Evolutionary conservation across 2,888 invertebrate genomes (phyloP).

Genomic region (Strigamia maritima): DNA sequence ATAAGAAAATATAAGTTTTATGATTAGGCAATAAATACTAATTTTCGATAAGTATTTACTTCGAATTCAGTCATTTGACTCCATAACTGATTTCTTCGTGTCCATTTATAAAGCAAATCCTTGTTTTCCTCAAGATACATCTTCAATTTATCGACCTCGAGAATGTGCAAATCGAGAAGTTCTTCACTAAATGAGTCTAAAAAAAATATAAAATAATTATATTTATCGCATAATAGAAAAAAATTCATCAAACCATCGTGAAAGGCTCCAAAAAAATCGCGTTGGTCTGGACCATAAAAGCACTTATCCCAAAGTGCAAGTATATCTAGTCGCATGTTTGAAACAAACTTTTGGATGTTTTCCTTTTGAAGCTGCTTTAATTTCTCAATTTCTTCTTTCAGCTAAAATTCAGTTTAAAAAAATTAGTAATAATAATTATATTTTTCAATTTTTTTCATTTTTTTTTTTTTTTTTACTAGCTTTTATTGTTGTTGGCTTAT

Average conservation of each 20-base stretch:
- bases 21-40: background rate
- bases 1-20: background rate
- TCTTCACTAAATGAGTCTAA: conserved; percentile 16
- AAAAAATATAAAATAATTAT: background rate
- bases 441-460: too few relatives aligned
- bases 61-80: background rate
- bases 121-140: conserved; percentile 24
- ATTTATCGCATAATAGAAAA: background rate
- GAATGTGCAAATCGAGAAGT: background rate
- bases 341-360: conserved; percentile 10
- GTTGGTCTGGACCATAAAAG: background rate
- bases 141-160: background rate
- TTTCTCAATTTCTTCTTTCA: background rate
- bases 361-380: background rate
- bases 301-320: conserved; percentile 12
- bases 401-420: background rate
- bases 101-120: background rate
- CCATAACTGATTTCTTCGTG: background rate
- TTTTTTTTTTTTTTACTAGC: too few relatives aligned
- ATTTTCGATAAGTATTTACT: background rate
- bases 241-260: background rate
- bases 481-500: conserved; percentile 25
- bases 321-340: background rate
- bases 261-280: conserved; percentile 19
- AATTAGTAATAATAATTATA: background rate